A percentile compares a stretch with the other conserved stretches of the same genome.
Evolutionary conservation across 2,797 vertebrate genomes (phyloP).

Genomic region (Sebastes nivosus): DNA sequence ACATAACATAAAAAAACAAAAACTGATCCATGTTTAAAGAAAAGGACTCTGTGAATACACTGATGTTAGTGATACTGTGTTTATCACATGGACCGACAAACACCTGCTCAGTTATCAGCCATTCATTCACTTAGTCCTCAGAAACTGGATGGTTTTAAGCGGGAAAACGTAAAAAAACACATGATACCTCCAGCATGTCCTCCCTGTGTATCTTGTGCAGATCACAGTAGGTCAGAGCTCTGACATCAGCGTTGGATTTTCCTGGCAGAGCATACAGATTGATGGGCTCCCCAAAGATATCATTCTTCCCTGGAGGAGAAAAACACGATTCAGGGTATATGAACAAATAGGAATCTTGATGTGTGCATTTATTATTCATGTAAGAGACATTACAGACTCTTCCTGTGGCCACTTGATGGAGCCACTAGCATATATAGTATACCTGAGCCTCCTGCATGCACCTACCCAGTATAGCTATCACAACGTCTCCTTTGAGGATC

Average conservation of each 20-base stretch:
- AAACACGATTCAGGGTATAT: background rate
- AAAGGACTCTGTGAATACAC: background rate
- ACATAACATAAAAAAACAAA: background rate
- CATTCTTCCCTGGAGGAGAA: conserved; percentile 86
- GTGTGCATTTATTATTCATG: background rate
- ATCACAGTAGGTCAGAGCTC: conserved; percentile 92
- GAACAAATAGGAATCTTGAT: background rate
- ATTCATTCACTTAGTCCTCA: background rate
- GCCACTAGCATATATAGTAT: background rate
- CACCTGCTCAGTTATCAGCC: background rate
- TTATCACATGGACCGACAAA: background rate
- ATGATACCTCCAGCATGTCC: conserved; percentile 85
- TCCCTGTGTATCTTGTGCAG: conserved; percentile 92
- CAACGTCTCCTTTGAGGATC: conserved; percentile 89
- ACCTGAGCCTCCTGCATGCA: background rate
- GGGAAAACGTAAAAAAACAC: background rate
- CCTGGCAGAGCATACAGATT: conserved; percentile 86
- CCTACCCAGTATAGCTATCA: conserved; percentile 91
- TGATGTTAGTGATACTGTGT: background rate
- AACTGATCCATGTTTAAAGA: background rate
- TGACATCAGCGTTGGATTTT: conserved; percentile 88
- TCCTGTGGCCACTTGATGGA: background rate
- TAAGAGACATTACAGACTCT: background rate
- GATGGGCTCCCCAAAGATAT: conserved; percentile 91
- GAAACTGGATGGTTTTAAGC: background rate